phyloP scores from a whole-genome alignment of 2,797 vertebrate genomes.

The Coregonus sp. region DNA sequence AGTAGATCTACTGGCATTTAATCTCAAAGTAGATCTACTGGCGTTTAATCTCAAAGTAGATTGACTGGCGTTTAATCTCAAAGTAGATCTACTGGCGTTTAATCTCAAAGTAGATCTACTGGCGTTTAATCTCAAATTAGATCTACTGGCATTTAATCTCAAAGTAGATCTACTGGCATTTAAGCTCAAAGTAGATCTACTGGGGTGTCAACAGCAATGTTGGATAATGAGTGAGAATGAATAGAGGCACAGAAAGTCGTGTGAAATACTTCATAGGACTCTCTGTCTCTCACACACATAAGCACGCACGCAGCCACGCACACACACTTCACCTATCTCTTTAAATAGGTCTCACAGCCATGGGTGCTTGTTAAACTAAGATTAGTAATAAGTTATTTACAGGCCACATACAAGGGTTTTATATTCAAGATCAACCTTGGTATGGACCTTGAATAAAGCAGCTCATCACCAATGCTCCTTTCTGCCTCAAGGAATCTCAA shows the following conservation, averaged over 20 bases:
- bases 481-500: not conserved
- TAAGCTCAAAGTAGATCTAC: too few species aligned
- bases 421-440: constrained; percentile 4
- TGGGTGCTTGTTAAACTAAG: not conserved
- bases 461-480: not conserved
- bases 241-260: not conserved
- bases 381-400: not conserved
- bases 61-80: too few species aligned
- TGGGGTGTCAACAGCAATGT: too few species aligned
- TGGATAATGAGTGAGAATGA: too few species aligned
- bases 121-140: too few species aligned
- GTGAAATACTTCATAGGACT: not conserved
- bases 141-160: too few species aligned
- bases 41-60: too few species aligned
- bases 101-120: too few species aligned
- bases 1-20: too few species aligned
- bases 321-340: not conserved
- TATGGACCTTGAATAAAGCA: not conserved
- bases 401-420: not conserved
- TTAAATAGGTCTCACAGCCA: not conserved
- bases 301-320: not conserved
- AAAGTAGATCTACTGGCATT: too few species aligned
- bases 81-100: too few species aligned
- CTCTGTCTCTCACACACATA: not conserved
- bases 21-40: too few species aligned